Conservation (phyloP, 2,888 invertebrate species). For the Horisme vitalbata region DNA sequence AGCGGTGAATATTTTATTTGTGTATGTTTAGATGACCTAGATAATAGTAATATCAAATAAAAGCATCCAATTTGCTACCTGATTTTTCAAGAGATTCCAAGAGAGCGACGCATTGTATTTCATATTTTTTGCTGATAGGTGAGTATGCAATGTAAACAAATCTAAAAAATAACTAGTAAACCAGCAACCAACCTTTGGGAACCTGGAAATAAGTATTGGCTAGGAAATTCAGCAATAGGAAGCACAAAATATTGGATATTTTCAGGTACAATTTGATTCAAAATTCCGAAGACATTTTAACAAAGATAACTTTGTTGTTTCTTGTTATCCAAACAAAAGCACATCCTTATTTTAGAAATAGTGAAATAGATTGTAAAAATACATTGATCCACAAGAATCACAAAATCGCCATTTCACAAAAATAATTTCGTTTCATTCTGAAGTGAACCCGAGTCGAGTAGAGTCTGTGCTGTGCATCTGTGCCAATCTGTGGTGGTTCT, state of each 20-base stretch:
- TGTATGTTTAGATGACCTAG: too few relatives aligned
- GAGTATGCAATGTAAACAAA: not conserved
- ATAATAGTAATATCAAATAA: too few relatives aligned
- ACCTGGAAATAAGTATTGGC: slow-evolving; percentile 18
- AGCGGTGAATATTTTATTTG: too few relatives aligned
- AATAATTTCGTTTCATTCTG: slow-evolving; percentile 34
- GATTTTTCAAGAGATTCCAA: too few relatives aligned
- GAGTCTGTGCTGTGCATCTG: too few relatives aligned
- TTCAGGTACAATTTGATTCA: slow-evolving; percentile 24
- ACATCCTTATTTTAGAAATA: slow-evolving; percentile 36
- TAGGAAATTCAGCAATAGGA: slow-evolving; percentile 24
- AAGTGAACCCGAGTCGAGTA: not conserved
- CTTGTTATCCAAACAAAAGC: slow-evolving; percentile 22
- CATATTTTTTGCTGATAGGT: not conserved
- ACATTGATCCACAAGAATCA: slow-evolving; percentile 63
- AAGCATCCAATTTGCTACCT: too few relatives aligned
- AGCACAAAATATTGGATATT: slow-evolving; percentile 27
- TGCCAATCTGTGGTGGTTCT: too few relatives aligned
- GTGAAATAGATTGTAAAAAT: slow-evolving; percentile 35
- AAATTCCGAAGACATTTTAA: slow-evolving; percentile 23
- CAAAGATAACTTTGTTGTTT: slow-evolving; percentile 2
- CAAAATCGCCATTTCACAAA: slow-evolving; percentile 78
- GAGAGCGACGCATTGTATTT: too few relatives aligned
- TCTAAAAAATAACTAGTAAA: too few relatives aligned
- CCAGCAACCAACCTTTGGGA: slow-evolving; percentile 20